Evolutionary conservation across 2,113 vertebrate species (phyloP).

Genomic region (Marcusenius ussheri): DNA sequence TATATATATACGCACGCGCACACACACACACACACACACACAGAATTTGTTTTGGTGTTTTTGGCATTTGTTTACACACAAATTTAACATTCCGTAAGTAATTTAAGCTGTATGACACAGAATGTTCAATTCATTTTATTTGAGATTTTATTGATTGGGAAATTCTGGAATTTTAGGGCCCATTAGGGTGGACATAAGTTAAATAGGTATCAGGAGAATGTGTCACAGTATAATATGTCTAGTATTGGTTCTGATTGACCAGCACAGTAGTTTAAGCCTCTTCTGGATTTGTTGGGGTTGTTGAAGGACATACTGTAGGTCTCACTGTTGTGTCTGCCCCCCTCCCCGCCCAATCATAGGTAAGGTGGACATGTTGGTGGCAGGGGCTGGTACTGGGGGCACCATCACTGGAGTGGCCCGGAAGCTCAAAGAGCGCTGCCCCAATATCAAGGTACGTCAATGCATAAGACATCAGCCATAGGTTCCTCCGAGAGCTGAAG

Average conservation of each 20-base stretch:
- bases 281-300: not conserved
- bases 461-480: not conserved
- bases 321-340: not conserved
- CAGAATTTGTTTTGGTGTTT: not conserved
- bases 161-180: not conserved
- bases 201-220: not conserved
- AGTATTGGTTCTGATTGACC: not conserved
- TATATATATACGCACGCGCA: not conserved
- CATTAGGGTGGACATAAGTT: not conserved
- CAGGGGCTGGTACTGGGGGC: constrained; percentile 81
- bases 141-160: not conserved
- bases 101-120: not conserved
- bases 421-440: constrained; percentile 90
- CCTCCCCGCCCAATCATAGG: constrained; percentile 52
- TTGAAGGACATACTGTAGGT: not conserved
- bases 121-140: not conserved
- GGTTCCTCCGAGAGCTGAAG: not conserved
- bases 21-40: not conserved
- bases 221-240: not conserved
- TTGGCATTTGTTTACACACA: not conserved
- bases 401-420: constrained; percentile 89
- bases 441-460: constrained; percentile 69
- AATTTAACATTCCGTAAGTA: not conserved
- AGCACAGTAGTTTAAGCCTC: not conserved
- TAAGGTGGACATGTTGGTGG: constrained; percentile 89